These are phyloP conservation scores for Alloscopus bannaensis DNA, from an alignment of 2,888 invertebrate genomes.

Conservation along the genomic window DNA sequence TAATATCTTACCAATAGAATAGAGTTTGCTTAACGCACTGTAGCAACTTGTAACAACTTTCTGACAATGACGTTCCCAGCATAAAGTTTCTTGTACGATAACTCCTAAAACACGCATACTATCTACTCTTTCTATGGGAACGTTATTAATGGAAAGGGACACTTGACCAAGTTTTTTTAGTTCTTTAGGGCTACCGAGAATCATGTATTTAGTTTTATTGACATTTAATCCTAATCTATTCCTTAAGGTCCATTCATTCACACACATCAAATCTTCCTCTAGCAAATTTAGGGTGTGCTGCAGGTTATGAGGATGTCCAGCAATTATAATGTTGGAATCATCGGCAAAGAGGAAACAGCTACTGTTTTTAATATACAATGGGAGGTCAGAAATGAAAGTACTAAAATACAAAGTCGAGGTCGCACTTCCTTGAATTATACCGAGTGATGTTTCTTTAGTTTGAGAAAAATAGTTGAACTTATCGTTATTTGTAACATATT, in stretches of 20 bases:
- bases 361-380: slow-evolving; percentile 24
- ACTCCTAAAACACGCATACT: too few relatives aligned
- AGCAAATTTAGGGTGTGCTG: slow-evolving; percentile 10
- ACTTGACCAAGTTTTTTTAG: background rate
- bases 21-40: too few relatives aligned
- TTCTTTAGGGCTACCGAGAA: slow-evolving; percentile 20
- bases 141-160: background rate
- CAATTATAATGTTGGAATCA: slow-evolving; percentile 34
- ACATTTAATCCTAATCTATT: slow-evolving; percentile 52
- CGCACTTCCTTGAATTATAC: slow-evolving; percentile 26
- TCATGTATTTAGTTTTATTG: slow-evolving; percentile 45
- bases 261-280: slow-evolving; percentile 3
- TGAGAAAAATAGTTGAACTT: background rate
- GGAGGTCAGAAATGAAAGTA: slow-evolving; percentile 36
- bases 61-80: too few relatives aligned
- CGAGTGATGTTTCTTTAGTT: slow-evolving; percentile 8
- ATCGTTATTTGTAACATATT: slow-evolving; percentile 24
- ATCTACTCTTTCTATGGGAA: background rate
- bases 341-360: slow-evolving; percentile 47
- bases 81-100: too few relatives aligned
- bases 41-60: too few relatives aligned
- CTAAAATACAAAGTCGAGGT: slow-evolving; percentile 8
- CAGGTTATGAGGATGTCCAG: slow-evolving; percentile 12
- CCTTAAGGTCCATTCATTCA: slow-evolving; percentile 31
- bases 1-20: too few relatives aligned